These are phyloP conservation scores for Elephantulus edwardii DNA, from an alignment of 2,113 vertebrate genomes.

Conservation along the genomic window DNA sequence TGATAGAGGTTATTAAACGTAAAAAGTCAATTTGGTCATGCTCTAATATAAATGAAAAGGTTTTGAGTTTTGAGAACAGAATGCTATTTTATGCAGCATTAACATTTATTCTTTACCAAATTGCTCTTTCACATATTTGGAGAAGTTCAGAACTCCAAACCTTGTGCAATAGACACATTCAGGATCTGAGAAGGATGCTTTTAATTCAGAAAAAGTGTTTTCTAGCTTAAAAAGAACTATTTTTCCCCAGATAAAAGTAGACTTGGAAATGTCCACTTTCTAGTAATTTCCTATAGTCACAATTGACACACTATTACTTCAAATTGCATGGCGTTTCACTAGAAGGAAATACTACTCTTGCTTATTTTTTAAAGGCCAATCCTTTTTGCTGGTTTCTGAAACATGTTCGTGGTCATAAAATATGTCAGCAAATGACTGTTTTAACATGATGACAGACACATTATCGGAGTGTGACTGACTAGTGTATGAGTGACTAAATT, in stretches of 20 bases:
- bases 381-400: conserved; percentile 87
- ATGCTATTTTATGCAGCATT: not conserved
- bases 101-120: conserved; percentile 63
- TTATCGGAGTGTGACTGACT: conserved; percentile 82
- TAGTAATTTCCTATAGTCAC: conserved; percentile 88
- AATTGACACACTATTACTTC: conserved; percentile 93
- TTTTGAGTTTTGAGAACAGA: conserved; percentile 39
- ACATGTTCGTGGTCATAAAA: conserved; percentile 88
- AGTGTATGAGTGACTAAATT: conserved; percentile 80
- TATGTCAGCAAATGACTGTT: conserved; percentile 88
- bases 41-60: conserved; percentile 50
- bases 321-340: conserved; percentile 90
- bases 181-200: conserved; percentile 22
- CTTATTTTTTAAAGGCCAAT: conserved; percentile 87
- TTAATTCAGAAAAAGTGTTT: conserved; percentile 70
- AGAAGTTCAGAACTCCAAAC: conserved; percentile 56
- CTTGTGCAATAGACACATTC: conserved; percentile 35
- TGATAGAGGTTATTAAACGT: conserved; percentile 48
- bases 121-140: conserved; percentile 40
- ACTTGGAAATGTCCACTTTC: conserved; percentile 86
- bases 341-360: conserved; percentile 87
- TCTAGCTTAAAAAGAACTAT: conserved; percentile 82
- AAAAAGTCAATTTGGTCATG: conserved; percentile 41
- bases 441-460: conserved; percentile 88
- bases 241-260: conserved; percentile 86